Evolutionary conservation across 2,113 vertebrate genomes (phyloP).

Genomic region (Apteryx mantelli): DNA sequence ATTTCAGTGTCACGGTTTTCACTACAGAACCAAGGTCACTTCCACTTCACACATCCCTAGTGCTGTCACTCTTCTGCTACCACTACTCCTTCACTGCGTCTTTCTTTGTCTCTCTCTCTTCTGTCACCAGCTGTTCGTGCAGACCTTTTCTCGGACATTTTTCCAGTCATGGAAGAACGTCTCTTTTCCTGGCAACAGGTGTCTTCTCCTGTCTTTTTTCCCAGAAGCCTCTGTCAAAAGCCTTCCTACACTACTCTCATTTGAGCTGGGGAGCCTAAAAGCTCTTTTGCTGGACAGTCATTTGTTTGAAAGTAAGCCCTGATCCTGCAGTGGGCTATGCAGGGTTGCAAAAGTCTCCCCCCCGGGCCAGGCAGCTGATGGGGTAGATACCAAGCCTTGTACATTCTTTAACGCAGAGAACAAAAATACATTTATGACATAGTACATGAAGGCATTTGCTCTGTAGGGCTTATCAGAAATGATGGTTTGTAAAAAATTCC

Average conservation of each 20-base stretch:
- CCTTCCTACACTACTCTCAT: not conserved
- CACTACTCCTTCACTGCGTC: not conserved
- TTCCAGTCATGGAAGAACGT: not conserved
- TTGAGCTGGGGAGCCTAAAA: not conserved
- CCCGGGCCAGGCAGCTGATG: fast-evolving
- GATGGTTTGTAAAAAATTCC: not conserved
- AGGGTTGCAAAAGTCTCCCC: not conserved
- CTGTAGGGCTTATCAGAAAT: not conserved
- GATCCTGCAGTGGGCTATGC: not conserved
- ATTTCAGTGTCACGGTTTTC: not conserved
- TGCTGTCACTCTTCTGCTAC: not conserved
- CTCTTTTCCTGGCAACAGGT: not conserved
- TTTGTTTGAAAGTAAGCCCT: not conserved
- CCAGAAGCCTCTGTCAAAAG: not conserved
- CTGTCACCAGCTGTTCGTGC: not conserved
- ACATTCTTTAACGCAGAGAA: not conserved
- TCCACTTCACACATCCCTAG: not conserved
- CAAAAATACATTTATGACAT: not conserved
- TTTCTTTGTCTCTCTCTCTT: not conserved
- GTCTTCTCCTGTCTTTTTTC: not conserved
- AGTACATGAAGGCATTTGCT: not conserved
- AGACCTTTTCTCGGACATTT: fast-evolving
- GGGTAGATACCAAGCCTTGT: fast-evolving
- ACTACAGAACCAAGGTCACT: not conserved
- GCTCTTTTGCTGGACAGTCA: too few species aligned